Evolutionary conservation across 2,888 invertebrate genomes (phyloP).

Genomic region (Diaperis boleti): DNA sequence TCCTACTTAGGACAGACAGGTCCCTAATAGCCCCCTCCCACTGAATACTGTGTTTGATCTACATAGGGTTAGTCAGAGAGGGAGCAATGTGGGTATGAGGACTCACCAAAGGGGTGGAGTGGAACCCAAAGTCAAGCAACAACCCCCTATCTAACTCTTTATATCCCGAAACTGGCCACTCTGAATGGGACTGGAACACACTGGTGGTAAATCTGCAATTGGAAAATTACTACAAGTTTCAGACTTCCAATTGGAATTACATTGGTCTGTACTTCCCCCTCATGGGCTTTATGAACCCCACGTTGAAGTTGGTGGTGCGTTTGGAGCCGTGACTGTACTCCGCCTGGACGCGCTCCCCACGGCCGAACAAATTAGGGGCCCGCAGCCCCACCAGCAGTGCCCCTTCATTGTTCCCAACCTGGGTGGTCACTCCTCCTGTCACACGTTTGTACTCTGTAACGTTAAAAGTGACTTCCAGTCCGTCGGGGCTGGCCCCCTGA

Average conservation of each 20-base stretch:
- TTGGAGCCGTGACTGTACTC: constrained; percentile 90
- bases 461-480: constrained; percentile 88
- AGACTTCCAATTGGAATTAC: constrained; percentile 66
- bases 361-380: constrained; percentile 87
- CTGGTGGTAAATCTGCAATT: constrained; percentile 76
- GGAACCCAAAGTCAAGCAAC: constrained; percentile 81
- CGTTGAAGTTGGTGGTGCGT: constrained; percentile 83
- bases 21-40: constrained; percentile 91
- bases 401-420: constrained; percentile 93
- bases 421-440: constrained; percentile 87
- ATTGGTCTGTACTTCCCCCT: constrained; percentile 75
- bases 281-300: constrained; percentile 87
- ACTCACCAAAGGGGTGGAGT: constrained; percentile 71
- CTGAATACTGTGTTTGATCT: constrained; percentile 86
- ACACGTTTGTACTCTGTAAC: constrained; percentile 87
- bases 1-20: constrained; percentile 78
- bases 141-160: constrained; percentile 83
- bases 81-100: too few species aligned
- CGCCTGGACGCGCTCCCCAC: constrained; percentile 85
- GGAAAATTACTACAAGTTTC: background rate
- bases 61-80: too few species aligned
- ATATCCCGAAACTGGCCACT: constrained; percentile 87
- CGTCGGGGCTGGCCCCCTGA: constrained; percentile 80
- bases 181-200: constrained; percentile 81
- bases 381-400: constrained; percentile 81